Evolutionary conservation across 2,113 vertebrate species (phyloP).

Genomic region (Otus sunia): DNA sequence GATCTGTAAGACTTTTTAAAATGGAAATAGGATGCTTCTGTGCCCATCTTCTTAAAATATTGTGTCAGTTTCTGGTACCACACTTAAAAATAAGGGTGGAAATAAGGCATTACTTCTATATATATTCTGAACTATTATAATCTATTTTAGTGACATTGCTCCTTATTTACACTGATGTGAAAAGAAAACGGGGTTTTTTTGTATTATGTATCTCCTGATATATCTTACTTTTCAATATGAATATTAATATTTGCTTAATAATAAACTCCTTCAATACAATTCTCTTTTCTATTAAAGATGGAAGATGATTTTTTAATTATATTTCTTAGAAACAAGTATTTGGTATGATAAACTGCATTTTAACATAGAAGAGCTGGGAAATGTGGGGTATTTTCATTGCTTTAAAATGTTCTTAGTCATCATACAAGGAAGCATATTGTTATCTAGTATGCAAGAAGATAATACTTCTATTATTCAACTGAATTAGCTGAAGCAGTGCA

Average conservation of each 20-base stretch:
- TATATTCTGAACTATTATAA: not conserved
- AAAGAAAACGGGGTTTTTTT: not conserved
- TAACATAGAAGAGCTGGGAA: not conserved
- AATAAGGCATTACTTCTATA: not conserved
- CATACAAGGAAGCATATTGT: not conserved
- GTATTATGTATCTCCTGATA: not conserved
- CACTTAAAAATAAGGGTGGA: not conserved
- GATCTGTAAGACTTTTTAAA: not conserved
- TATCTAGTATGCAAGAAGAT: not conserved
- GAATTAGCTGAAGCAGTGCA: not conserved
- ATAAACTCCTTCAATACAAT: not conserved
- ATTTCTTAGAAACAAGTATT: not conserved
- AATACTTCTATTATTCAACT: not conserved
- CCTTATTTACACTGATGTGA: not conserved
- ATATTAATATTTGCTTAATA: not conserved
- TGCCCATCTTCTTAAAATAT: not conserved
- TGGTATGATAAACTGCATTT: not conserved
- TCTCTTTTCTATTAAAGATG: not conserved
- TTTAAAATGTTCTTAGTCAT: slow-evolving; percentile 9
- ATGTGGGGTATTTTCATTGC: not conserved
- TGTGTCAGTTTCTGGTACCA: not conserved
- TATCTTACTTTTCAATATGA: not conserved
- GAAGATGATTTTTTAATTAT: not conserved
- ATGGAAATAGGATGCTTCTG: not conserved
- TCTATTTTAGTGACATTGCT: not conserved